phyloP scores from a whole-genome alignment of 2,888 invertebrate species.

The Xanthorhoe spadicearia region DNA sequence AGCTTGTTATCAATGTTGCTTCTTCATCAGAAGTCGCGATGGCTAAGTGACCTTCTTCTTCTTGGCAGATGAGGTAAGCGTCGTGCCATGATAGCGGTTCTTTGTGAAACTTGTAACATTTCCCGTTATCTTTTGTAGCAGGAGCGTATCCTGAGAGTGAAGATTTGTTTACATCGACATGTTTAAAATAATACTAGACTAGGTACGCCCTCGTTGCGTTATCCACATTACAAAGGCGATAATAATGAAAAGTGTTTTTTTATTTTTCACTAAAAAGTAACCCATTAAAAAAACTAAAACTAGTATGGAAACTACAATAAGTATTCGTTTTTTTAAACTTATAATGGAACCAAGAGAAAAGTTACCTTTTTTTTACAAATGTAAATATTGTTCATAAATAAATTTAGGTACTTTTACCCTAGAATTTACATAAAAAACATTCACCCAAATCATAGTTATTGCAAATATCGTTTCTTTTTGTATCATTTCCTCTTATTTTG shows the following conservation, averaged over 20 bases:
- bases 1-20: conserved; percentile 55
- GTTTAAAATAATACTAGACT: too few species aligned
- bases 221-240: too few species aligned
- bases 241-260: background rate
- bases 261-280: too few species aligned
- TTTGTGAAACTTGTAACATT: conserved; percentile 63
- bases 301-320: too few species aligned
- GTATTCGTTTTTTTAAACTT: too few species aligned
- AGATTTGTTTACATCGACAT: background rate
- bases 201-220: too few species aligned
- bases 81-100: conserved; percentile 64
- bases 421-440: too few species aligned
- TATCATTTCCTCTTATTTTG: conserved; percentile 57
- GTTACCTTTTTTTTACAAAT: too few species aligned
- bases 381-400: too few species aligned
- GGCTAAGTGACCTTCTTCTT: conserved; percentile 58
- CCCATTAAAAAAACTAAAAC: too few species aligned
- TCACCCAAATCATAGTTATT: conserved; percentile 56
- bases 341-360: too few species aligned
- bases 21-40: conserved; percentile 61
- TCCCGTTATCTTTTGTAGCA: conserved; percentile 47
- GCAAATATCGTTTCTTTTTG: conserved; percentile 54
- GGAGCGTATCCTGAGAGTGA: conserved; percentile 50
- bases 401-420: too few species aligned
- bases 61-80: conserved; percentile 57